Evolutionary conservation across 2,113 vertebrate genomes (phyloP).

Genomic region (Epinephelus moara): DNA sequence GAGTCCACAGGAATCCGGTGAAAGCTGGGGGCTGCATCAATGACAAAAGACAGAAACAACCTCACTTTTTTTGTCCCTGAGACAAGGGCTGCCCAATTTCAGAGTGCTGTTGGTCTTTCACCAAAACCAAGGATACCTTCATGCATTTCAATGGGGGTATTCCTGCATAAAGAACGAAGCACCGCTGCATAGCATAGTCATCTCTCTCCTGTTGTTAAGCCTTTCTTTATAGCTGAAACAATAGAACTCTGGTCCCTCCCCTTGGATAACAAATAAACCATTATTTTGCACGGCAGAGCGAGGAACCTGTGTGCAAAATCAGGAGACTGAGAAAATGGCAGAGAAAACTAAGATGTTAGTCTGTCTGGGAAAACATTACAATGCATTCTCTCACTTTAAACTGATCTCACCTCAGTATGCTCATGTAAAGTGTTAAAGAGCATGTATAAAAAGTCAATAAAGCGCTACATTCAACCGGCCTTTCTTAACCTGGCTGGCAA

Average conservation of each 20-base stretch:
- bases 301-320: conserved; percentile 36
- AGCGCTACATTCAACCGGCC: conserved; percentile 19
- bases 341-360: conserved; percentile 16
- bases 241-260: conserved; percentile 69
- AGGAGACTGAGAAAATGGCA: conserved; percentile 15
- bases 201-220: conserved; percentile 79
- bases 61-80: conserved; percentile 80
- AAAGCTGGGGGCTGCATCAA: conserved; percentile 72
- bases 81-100: conserved; percentile 74
- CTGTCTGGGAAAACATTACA: conserved; percentile 10
- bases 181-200: conserved; percentile 66
- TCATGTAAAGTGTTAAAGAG: background rate
- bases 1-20: conserved; percentile 78
- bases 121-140: conserved; percentile 76
- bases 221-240: conserved; percentile 77
- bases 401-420: background rate
- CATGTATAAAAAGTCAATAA: conserved; percentile 24
- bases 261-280: conserved; percentile 77
- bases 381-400: background rate
- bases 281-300: conserved; percentile 62
- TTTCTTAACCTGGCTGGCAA: conserved; percentile 42
- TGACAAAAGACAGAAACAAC: conserved; percentile 83
- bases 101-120: conserved; percentile 70
- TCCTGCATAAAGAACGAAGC: conserved; percentile 74
- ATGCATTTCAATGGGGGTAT: conserved; percentile 82